Base-by-base conservation (phyloP, 2,888 invertebrate species). In the Rhagonycha fulva region DNA sequence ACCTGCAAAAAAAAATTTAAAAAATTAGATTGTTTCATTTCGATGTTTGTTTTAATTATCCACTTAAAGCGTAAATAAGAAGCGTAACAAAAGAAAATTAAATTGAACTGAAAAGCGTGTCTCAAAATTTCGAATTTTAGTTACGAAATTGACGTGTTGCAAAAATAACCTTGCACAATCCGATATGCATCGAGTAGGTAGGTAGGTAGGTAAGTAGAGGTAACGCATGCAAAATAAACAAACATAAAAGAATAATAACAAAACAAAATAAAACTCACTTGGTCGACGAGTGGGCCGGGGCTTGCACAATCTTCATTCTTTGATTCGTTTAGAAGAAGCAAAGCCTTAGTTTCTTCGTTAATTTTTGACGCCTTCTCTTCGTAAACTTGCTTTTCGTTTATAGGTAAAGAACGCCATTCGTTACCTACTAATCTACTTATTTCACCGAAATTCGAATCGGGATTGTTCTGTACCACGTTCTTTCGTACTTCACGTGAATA, bases 401-500 rank as follows among this genome's bases (percentile, higher is more conserved):
- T 92, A 0, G 96, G 93, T 81, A 99, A 90, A 77, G 96, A 96
- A 81, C 98, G 94, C 99, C 99, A 99, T 92, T 98, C 93, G 86
- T 92, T 93, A 80, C 94, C 94, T 62, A 94, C 93, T 85, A 94
- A 92, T 68, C 93, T 90, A 30, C 93, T 93, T 81, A 94, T 93
- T 84, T 93, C 93, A 84, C 99, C 99, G 88, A 99, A 99, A 4
- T 94, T 94, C 73, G 96, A 94, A 77, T 97, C 97, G 0, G 99
- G 99, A 89, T 99, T 97, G 86, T 95, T 96, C 82, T 96, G 94
- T 80, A 97, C 94, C 80, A 99, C 96, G 72, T 94, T 93, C 87
- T 97, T 97, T 73, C 99, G 92, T 68, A 97, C 94, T 89, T 99
- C 99, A 85, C 98, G 96, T 62, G 99, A 98, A 89, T 98, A 99